Evolutionary conservation across 2,113 vertebrate genomes (phyloP).

Genomic region (Amblyopsis rosae): DNA sequence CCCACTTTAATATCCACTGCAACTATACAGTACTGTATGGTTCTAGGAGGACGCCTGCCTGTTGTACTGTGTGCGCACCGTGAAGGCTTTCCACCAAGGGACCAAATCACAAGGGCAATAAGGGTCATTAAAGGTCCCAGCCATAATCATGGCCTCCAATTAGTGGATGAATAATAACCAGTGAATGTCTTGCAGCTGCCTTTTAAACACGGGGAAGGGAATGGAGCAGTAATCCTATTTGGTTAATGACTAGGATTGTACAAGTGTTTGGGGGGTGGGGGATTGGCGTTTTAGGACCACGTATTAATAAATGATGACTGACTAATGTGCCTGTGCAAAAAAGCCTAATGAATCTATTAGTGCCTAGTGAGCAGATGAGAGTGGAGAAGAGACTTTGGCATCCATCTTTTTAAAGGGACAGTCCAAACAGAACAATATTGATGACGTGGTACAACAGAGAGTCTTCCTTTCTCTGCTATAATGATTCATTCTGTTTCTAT

Average conservation of each 20-base stretch:
- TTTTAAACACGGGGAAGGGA: constrained; percentile 15
- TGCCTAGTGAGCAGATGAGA: constrained; percentile 68
- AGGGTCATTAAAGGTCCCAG: constrained; percentile 21
- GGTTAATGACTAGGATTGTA: constrained; percentile 41
- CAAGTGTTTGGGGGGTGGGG: not conserved
- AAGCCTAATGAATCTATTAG: constrained; percentile 79
- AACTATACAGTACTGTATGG: too few relatives aligned
- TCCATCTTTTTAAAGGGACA: constrained; percentile 67
- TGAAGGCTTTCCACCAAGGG: not conserved
- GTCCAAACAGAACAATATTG: constrained; percentile 51
- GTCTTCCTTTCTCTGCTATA: not conserved
- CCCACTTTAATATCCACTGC: too few relatives aligned
- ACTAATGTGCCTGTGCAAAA: constrained; percentile 73
- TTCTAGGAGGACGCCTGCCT: not conserved
- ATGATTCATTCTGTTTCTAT: constrained; percentile 21
- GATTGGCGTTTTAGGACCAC: constrained; percentile 2
- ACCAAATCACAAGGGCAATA: constrained; percentile 14
- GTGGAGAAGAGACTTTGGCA: constrained; percentile 53
- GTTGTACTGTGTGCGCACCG: not conserved
- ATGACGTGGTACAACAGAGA: constrained; percentile 45
- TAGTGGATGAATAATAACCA: constrained; percentile 22
- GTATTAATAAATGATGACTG: constrained; percentile 57
- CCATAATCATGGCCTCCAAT: constrained; percentile 36
- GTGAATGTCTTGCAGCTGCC: constrained; percentile 10
- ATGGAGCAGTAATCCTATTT: constrained; percentile 36